These are phyloP conservation scores for Lepus townsendii DNA, from an alignment of 2,797 vertebrate species.

Conservation along the genomic window DNA sequence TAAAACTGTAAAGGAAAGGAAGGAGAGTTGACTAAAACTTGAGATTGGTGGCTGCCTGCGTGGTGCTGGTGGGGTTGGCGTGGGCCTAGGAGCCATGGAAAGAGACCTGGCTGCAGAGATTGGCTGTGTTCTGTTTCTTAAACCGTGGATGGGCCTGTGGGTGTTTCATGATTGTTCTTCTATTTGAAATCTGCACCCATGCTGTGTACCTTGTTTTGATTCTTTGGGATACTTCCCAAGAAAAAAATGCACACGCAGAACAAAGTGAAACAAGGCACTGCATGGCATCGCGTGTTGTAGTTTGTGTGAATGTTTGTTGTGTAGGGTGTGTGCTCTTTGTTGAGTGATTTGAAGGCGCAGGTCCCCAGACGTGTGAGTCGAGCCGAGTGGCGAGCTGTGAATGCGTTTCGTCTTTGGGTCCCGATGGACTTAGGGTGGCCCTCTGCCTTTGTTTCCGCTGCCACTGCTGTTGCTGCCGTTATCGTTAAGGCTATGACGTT, in stretches of 20 bases:
- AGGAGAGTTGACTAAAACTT: slow-evolving; percentile 9
- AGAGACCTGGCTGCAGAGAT: neutral
- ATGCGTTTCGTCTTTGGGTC: neutral
- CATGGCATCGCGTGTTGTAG: neutral
- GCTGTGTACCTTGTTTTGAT: neutral
- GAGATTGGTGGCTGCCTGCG: neutral
- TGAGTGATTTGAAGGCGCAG: neutral
- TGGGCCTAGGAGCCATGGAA: neutral
- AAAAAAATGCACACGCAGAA: neutral
- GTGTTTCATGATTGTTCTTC: neutral
- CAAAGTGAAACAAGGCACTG: neutral
- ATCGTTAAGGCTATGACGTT: neutral
- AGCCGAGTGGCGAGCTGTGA: neutral
- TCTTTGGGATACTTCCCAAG: neutral
- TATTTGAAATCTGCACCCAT: neutral
- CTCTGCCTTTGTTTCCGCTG: neutral
- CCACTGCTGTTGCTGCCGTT: neutral
- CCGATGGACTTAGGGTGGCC: neutral
- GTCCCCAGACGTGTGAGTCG: neutral
- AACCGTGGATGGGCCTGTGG: neutral
- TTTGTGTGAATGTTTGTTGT: neutral
- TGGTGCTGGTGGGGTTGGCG: too few species aligned
- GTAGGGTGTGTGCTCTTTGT: neutral
- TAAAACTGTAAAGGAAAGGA: slow-evolving; percentile 47
- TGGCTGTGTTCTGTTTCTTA: neutral